These are phyloP conservation scores for Stramonita haemastoma DNA, from an alignment of 2,888 invertebrate species.

Conservation along the genomic window DNA sequence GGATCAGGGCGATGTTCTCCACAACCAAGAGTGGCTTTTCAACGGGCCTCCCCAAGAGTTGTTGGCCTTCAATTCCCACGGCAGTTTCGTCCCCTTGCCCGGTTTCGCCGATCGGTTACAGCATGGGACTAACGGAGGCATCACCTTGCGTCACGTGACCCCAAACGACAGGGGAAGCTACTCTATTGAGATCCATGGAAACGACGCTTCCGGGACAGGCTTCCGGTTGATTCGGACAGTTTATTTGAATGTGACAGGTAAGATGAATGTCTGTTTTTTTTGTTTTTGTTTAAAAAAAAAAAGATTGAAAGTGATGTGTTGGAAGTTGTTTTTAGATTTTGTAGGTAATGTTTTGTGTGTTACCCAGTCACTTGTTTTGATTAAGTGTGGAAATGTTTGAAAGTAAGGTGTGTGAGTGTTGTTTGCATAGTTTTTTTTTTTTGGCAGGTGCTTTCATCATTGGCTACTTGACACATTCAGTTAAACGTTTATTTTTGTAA, in stretches of 20 bases:
- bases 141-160: slow-evolving; percentile 17
- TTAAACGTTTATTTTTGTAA: not conserved
- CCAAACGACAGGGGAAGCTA: slow-evolving; percentile 2
- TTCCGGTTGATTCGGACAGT: not conserved
- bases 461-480: not conserved
- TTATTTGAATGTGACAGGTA: not conserved
- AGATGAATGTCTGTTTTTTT: not conserved
- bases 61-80: slow-evolving; percentile 16
- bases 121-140: not conserved
- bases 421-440: not conserved
- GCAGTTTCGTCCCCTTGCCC: not conserved
- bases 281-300: no score
- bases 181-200: not conserved
- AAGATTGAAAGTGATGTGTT: not conserved
- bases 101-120: not conserved
- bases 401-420: not conserved
- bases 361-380: no score
- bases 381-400: no score
- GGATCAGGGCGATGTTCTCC: not conserved
- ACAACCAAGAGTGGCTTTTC: slow-evolving; percentile 13
- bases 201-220: not conserved
- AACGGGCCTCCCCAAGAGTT: not conserved
- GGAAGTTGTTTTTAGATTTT: not conserved
- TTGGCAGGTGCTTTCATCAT: not conserved
- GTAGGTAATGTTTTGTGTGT: not conserved